Evolutionary conservation across 1,140 invertebrate genomes (phyloP).

Genomic region (Saxidomus purpurata): DNA sequence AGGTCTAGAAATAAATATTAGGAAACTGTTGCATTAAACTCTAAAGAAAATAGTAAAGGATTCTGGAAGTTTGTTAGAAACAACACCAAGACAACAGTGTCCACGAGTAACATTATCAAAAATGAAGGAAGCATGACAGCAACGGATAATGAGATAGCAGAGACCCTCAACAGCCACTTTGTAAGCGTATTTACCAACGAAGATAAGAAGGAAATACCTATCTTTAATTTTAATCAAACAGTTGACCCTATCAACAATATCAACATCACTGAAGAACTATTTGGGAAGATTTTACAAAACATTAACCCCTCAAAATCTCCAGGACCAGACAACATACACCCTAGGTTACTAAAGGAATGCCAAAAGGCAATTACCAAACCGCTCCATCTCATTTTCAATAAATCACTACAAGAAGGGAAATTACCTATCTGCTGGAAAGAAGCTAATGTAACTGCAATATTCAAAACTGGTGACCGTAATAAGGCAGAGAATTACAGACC

Average conservation of each 20-base stretch:
- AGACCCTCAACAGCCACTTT: too few species aligned
- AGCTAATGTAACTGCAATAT: constrained; percentile 22
- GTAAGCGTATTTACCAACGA: too few species aligned
- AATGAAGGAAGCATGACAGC: too few species aligned
- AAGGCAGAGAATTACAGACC: not conserved
- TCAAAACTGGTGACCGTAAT: not conserved
- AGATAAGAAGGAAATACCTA: too few species aligned
- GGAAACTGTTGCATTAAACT: not conserved
- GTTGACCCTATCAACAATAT: too few species aligned
- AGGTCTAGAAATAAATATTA: too few species aligned
- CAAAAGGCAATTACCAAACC: not conserved
- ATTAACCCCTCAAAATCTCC: not conserved
- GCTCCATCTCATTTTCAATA: not conserved
- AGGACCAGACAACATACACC: not conserved
- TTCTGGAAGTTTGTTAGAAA: not conserved
- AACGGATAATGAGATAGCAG: too few species aligned
- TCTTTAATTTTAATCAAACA: too few species aligned
- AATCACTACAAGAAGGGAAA: not conserved
- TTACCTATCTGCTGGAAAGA: not conserved
- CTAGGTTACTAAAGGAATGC: not conserved
- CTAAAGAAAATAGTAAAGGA: not conserved
- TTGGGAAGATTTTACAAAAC: not conserved
- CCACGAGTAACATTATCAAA: not conserved
- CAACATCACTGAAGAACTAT: not conserved
- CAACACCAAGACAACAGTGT: not conserved